phyloP scores from a whole-genome alignment of 2,888 invertebrate species.

The Chironomus riparius region DNA sequence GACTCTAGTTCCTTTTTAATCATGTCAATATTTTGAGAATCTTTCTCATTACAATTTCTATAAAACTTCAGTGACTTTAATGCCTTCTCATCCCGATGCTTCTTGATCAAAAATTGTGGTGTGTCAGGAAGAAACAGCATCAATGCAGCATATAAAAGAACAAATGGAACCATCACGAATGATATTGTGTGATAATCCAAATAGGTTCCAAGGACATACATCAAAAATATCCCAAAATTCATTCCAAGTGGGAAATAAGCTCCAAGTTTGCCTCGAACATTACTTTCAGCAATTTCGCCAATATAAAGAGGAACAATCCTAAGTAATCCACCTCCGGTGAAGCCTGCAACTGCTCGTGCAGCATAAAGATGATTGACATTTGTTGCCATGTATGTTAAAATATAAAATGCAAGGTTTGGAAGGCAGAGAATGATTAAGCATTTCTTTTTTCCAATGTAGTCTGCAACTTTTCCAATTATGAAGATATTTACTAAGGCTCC shows the following conservation, averaged over 20 bases:
- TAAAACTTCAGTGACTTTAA: conserved; percentile 29
- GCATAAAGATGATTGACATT: conserved; percentile 31
- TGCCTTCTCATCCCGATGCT: conserved; percentile 27
- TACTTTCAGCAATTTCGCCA: conserved; percentile 38
- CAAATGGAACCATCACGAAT: conserved; percentile 28
- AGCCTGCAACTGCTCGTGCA: conserved; percentile 34
- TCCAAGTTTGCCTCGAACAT: conserved; percentile 25
- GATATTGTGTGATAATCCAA: conserved; percentile 28
- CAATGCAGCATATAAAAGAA: conserved; percentile 22
- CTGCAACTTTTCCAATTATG: conserved; percentile 34
- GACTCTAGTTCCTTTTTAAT: not conserved
- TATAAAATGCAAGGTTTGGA: conserved; percentile 35
- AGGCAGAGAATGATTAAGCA: conserved; percentile 35
- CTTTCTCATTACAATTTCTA: conserved; percentile 18
- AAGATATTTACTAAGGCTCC: conserved; percentile 38
- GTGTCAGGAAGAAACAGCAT: conserved; percentile 30
- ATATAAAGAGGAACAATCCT: conserved; percentile 38
- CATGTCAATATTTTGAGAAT: not conserved
- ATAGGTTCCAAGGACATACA: conserved; percentile 29
- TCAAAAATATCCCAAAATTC: conserved; percentile 28
- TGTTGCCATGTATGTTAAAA: not conserved
- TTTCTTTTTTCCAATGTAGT: conserved; percentile 36
- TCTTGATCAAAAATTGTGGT: conserved; percentile 28
- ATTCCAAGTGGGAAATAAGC: conserved; percentile 28
- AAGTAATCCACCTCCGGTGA: conserved; percentile 37